Conservation (phyloP, 1,140 invertebrate genomes). For the Drepana arcuata region DNA sequence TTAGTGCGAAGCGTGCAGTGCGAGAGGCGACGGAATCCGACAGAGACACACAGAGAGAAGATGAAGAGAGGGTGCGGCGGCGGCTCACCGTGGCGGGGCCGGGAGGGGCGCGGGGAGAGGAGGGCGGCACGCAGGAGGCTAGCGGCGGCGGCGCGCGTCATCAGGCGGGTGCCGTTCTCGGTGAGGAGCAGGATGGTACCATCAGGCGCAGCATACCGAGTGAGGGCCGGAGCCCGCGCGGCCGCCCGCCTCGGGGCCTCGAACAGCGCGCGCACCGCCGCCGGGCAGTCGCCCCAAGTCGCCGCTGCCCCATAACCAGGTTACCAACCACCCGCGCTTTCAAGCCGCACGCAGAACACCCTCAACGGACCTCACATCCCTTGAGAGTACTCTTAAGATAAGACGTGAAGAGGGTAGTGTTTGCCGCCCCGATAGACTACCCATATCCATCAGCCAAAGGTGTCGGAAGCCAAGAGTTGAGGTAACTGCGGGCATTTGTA, state of each 20-base stretch:
- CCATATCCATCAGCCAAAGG: conserved; percentile 61
- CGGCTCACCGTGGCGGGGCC: conserved; percentile 68
- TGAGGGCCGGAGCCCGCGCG: conserved; percentile 46
- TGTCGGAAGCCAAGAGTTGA: conserved; percentile 68
- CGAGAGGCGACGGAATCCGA: conserved; percentile 60
- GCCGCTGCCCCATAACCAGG: conserved; percentile 62
- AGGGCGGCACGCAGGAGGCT: conserved; percentile 66
- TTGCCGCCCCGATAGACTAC: conserved; percentile 45
- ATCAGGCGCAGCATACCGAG: conserved; percentile 63
- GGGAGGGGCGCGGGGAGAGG: conserved; percentile 63
- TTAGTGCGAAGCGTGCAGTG: conserved; percentile 63
- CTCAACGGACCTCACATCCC: conserved; percentile 42
- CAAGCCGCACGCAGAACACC: conserved; percentile 49
- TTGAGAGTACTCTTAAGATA: conserved; percentile 53
- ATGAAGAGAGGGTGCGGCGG: conserved; percentile 48
- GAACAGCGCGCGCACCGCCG: conserved; percentile 54
- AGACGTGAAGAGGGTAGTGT: conserved; percentile 45
- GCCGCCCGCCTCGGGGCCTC: conserved; percentile 36
- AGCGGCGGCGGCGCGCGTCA: conserved; percentile 64
- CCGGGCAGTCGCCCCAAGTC: conserved; percentile 54
- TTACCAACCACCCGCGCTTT: conserved; percentile 49
- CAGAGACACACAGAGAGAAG: conserved; percentile 55
- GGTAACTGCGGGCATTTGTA: conserved; percentile 71
- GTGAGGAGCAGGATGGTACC: conserved; percentile 69
- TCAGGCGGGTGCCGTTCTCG: conserved; percentile 68